Base-by-base conservation (phyloP, 2,888 invertebrate species). In the Megastigmus dorsalis region DNA sequence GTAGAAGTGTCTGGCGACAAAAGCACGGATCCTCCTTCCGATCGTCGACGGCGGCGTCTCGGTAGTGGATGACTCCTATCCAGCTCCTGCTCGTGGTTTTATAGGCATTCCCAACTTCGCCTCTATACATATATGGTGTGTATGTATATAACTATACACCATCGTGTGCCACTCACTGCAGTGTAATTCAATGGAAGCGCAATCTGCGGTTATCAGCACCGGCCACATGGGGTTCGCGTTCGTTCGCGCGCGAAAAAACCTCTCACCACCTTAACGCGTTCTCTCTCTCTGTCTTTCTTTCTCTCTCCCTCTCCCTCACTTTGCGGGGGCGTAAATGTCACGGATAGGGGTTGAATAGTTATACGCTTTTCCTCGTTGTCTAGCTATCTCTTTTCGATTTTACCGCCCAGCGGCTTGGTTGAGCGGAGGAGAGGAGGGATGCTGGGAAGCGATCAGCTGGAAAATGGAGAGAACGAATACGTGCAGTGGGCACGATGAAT, bases 151-250 rank as follows among this genome's bases (percentile, higher is more conserved):
- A n/a, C n/a, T n/a, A n/a, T 33, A 5, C 43, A n/a, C 3, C 26
- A 20, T 20, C 9, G 30, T 38, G 33, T 7, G 18, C 9, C 38
- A 43, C 26, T 45, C 30, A 23, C 7, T 15, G 28, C 2, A 63
- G 20, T 70, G 77, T 85, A 86, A 87, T 86, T 84, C 80, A 82
- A 86, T 87, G 81, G 74, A 82, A 79, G 80, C 77, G 82, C 86
- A 86, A 87, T 87, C 80, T 81, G 79, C 67, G 83, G 84, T 86
- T 87, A 87, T 87, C 87, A 86, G 85, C 81, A 63, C 45, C 77
- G 70, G 79, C 84, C 87, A 87, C 82, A 87, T 87, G 87, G 85
- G 86, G 76, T 83, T 80, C 79, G 74, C n/a, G 55, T 18, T 36
- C 52, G 65, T 70, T 80, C 78, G 75, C 30, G 78, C 77, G 80